Evolutionary conservation across 2,113 vertebrate species (phyloP).

Genomic region (Rissa tridactyla): DNA sequence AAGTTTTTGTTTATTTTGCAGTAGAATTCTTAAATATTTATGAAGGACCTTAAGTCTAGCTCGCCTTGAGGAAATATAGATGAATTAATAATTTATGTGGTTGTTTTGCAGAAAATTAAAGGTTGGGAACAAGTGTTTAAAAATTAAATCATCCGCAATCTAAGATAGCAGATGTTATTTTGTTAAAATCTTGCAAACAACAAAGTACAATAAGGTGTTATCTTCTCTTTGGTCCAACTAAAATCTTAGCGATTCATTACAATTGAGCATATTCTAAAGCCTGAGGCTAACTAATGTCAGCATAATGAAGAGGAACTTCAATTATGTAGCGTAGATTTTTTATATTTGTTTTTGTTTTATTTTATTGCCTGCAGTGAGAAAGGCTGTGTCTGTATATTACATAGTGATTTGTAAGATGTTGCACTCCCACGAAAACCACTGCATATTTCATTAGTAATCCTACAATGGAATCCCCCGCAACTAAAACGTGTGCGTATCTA

Average conservation of each 20-base stretch:
- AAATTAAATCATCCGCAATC: slow-evolving; percentile 79
- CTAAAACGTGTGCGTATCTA: not conserved
- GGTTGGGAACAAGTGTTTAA: slow-evolving; percentile 79
- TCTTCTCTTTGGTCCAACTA: slow-evolving; percentile 42
- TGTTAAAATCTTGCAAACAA: slow-evolving; percentile 74
- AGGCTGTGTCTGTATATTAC: not conserved
- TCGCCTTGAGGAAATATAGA: slow-evolving; percentile 78
- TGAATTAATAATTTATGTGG: slow-evolving; percentile 80
- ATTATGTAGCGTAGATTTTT: slow-evolving; percentile 29
- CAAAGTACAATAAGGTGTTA: slow-evolving; percentile 56
- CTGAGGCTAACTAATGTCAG: slow-evolving; percentile 44
- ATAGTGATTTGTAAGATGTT: not conserved
- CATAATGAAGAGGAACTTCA: slow-evolving; percentile 59
- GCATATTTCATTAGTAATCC: not conserved
- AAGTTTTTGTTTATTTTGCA: slow-evolving; percentile 82
- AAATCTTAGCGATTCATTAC: slow-evolving; percentile 68
- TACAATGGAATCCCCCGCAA: not conserved
- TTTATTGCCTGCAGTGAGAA: slow-evolving; percentile 17
- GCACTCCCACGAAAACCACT: not conserved
- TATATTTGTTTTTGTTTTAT: slow-evolving; percentile 1
- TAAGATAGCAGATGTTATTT: slow-evolving; percentile 75
- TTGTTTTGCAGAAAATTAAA: slow-evolving; percentile 84
- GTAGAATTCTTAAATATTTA: slow-evolving; percentile 80
- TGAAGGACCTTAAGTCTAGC: slow-evolving; percentile 75
- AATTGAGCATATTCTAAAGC: slow-evolving; percentile 60